Conservation (phyloP, 1,140 invertebrate species). For the Luehdorfia chinensis region DNA sequence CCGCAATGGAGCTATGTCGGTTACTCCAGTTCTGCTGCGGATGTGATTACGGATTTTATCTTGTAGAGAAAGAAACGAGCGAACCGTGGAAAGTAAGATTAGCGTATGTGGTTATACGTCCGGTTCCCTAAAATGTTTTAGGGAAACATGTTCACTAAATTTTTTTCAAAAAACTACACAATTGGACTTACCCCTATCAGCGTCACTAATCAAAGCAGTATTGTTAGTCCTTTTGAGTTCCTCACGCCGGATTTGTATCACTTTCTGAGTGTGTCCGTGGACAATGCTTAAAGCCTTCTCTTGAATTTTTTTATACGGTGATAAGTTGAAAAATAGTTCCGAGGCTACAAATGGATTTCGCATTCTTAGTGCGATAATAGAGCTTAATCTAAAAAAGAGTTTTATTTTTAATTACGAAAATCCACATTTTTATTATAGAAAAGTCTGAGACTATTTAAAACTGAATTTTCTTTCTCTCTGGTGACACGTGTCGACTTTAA, state of each 20-base stretch:
- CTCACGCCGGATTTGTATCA: constrained; percentile 65
- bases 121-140: too few relatives aligned
- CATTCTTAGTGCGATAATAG: constrained; percentile 55
- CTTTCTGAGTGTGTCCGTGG: constrained; percentile 82
- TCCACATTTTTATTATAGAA: background rate
- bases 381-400: constrained; percentile 44
- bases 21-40: too few relatives aligned
- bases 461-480: too few relatives aligned
- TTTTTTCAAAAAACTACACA: too few relatives aligned
- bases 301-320: constrained; percentile 64
- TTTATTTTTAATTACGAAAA: background rate
- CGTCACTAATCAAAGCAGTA: constrained; percentile 20
- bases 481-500: background rate
- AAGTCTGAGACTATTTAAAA: too few relatives aligned
- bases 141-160: too few relatives aligned
- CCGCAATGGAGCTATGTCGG: too few relatives aligned
- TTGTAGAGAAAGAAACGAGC: too few relatives aligned
- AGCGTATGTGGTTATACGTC: too few relatives aligned
- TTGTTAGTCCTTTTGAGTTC: constrained; percentile 46
- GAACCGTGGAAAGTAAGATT: too few relatives aligned
- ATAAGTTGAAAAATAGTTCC: constrained; percentile 58
- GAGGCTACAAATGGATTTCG: constrained; percentile 50
- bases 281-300: constrained; percentile 80
- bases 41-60: too few relatives aligned
- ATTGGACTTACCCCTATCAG: constrained; percentile 49